These are phyloP conservation scores for Asteroscopus sphinx DNA, from an alignment of 2,888 invertebrate genomes.

Conservation along the genomic window DNA sequence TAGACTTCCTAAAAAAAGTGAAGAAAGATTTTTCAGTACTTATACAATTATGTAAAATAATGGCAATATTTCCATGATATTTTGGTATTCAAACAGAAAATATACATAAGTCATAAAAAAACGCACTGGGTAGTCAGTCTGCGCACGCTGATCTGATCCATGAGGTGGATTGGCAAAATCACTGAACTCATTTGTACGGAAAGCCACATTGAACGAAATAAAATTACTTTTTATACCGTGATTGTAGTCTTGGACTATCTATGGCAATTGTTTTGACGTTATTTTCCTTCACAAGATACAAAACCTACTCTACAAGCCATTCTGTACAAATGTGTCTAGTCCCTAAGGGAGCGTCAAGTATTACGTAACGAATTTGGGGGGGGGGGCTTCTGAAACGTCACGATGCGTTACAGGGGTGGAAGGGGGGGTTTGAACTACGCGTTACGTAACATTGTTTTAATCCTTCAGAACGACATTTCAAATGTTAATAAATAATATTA, in stretches of 20 bases:
- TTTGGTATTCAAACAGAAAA: background rate
- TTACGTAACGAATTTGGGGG: too few relatives aligned
- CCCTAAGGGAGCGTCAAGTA: background rate
- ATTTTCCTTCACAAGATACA: background rate
- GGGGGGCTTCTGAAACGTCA: too few relatives aligned
- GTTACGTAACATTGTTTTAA: too few relatives aligned
- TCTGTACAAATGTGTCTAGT: slow-evolving; percentile 5
- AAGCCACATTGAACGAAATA: background rate
- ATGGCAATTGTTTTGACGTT: background rate
- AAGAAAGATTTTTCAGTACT: too few relatives aligned
- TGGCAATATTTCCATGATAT: background rate
- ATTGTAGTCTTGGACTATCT: too few relatives aligned
- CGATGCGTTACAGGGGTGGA: too few relatives aligned
- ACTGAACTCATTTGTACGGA: slow-evolving; percentile 18
- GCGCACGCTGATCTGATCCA: background rate
- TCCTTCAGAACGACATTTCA: too few relatives aligned
- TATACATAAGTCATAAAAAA: background rate
- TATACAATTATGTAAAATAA: too few relatives aligned
- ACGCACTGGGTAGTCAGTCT: slow-evolving; percentile 1
- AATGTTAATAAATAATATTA: too few relatives aligned
- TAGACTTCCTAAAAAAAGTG: too few relatives aligned
- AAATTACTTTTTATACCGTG: too few relatives aligned
- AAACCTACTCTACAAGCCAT: background rate
- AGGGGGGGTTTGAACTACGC: too few relatives aligned
- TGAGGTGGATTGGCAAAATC: background rate